Conservation (phyloP, 2,797 vertebrate species). For the Onychomys torridus region DNA sequence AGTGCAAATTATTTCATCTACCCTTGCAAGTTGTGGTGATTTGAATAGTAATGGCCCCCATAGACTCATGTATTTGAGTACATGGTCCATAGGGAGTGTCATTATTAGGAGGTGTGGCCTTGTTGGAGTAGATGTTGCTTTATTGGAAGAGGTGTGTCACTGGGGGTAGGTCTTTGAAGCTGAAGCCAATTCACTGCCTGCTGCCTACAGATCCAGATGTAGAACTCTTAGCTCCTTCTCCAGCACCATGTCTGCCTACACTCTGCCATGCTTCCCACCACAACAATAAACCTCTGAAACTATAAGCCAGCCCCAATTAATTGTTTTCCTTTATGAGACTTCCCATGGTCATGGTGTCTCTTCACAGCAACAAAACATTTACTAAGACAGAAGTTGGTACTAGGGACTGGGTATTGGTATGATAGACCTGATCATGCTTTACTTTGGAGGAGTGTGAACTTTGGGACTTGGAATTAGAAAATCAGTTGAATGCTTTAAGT, state of each 20-base stretch:
- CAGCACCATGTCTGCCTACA: background rate
- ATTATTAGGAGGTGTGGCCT: background rate
- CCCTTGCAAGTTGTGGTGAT: background rate
- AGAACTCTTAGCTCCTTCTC: background rate
- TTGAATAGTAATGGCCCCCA: background rate
- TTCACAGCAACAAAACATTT: no score
- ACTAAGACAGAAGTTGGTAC: no score
- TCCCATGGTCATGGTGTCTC: no score
- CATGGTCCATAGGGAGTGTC: background rate
- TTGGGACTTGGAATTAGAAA: no score
- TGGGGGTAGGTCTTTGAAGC: background rate
- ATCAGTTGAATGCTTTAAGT: no score
- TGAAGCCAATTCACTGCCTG: no score
- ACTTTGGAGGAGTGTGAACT: no score
- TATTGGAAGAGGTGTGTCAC: background rate
- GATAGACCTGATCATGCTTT: no score
- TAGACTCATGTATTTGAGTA: background rate
- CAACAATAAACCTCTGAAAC: background rate
- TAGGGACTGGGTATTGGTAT: no score
- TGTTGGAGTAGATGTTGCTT: no score
- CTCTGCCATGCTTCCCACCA: background rate
- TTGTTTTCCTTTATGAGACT: no score
- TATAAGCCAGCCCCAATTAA: no score
- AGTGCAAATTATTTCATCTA: background rate
- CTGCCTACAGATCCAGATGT: background rate